phyloP scores from a whole-genome alignment of 37 sponge, comb jelly and placozoan genomes.

The Theonella swinhoei region DNA sequence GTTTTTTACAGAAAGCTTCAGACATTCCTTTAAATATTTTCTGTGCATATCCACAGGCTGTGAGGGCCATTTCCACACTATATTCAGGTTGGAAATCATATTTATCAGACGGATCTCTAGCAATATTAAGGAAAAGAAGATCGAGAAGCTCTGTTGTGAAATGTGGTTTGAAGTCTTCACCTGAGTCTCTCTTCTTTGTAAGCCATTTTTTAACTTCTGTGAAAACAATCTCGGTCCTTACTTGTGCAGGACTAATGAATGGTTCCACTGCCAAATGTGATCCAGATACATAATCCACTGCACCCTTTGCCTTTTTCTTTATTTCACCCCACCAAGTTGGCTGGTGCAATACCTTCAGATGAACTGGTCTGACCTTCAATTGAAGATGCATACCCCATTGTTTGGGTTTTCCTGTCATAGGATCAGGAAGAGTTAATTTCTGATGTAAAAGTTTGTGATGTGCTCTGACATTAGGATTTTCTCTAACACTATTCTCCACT shows the following conservation, averaged over 20 bases:
- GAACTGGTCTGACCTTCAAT: not conserved
- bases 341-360: not conserved
- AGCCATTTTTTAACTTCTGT: not conserved
- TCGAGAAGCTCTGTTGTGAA: not conserved
- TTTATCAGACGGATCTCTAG: not conserved
- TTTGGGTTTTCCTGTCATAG: not conserved
- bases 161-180: not conserved
- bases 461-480: not conserved
- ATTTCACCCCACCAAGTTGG: not conserved
- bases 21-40: not conserved
- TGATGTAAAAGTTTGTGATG: not conserved
- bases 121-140: not conserved
- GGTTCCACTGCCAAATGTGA: not conserved
- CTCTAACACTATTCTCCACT: not conserved
- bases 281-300: too few relatives aligned
- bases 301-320: not conserved
- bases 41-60: not conserved
- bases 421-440: not conserved
- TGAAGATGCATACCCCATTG: not conserved
- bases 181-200: not conserved
- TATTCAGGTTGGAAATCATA: not conserved
- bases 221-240: not conserved
- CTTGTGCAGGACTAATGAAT: not conserved
- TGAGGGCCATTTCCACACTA: conserved; percentile 7
- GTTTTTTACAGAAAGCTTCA: not conserved